These are phyloP conservation scores for Ashinkailepas kermadecensis DNA, from an alignment of 2,888 invertebrate genomes.

Conservation along the genomic window DNA sequence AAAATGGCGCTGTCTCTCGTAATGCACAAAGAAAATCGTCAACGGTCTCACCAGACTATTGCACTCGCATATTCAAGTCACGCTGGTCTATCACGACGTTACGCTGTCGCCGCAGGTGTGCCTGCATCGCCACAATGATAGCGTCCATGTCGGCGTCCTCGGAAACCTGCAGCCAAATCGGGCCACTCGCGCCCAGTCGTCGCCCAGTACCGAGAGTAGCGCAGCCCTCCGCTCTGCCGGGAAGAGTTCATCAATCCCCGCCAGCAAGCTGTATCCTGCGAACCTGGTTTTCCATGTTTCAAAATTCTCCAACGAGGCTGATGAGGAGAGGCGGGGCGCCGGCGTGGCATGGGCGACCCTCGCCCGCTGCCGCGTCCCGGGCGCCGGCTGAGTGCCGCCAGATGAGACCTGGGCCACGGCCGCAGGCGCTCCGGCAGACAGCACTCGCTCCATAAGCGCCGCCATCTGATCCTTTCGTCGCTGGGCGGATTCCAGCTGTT, in stretches of 20 bases:
- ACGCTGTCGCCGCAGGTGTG: background rate
- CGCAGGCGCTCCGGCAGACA: background rate
- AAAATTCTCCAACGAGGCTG: background rate
- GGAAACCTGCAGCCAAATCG: background rate
- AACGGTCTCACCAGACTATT: background rate
- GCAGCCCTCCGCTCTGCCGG: background rate
- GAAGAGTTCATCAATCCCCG: background rate
- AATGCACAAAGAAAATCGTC: background rate
- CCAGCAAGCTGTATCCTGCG: background rate
- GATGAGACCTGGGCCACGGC: background rate
- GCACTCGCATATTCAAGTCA: background rate
- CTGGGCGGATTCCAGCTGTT: background rate
- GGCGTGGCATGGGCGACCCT: background rate
- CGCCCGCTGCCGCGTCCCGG: background rate
- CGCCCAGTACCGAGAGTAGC: background rate
- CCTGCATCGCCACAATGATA: background rate
- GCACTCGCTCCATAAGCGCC: background rate
- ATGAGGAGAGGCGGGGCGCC: background rate
- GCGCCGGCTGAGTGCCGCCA: background rate
- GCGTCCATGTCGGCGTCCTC: background rate
- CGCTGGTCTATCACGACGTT: background rate
- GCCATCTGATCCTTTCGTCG: background rate
- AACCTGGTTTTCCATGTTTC: background rate
- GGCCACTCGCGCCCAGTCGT: background rate
- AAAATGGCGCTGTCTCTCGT: background rate